phyloP scores from a whole-genome alignment of 2,113 vertebrate genomes.

The Anolis sagrei region DNA sequence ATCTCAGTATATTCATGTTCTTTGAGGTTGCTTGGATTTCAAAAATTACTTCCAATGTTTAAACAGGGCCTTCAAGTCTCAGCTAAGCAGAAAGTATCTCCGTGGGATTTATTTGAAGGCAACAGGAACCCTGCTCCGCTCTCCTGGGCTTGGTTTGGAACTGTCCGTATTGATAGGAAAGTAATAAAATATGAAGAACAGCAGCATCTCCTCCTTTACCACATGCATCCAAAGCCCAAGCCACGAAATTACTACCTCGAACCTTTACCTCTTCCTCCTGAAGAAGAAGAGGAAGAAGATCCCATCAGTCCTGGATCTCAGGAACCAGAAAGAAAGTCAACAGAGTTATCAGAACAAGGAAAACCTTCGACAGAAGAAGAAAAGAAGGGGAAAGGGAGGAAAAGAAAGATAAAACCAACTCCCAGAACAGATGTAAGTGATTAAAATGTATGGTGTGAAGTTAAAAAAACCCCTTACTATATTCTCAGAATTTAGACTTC shows the following conservation, averaged over 20 bases:
- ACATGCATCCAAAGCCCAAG: constrained; percentile 76
- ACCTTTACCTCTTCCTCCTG: constrained; percentile 76
- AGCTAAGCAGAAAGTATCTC: constrained; percentile 78
- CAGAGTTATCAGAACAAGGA: constrained; percentile 75
- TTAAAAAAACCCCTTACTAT: neutral
- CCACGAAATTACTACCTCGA: constrained; percentile 80
- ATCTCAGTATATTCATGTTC: neutral
- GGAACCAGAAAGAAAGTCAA: constrained; percentile 76
- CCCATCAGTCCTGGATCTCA: constrained; percentile 72
- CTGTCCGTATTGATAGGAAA: constrained; percentile 73
- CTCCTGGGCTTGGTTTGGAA: constrained; percentile 82
- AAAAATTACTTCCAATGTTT: constrained; percentile 10
- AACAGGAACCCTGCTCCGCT: constrained; percentile 79
- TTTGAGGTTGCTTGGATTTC: neutral
- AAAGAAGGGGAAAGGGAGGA: constrained; percentile 78
- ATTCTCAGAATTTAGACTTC: neutral
- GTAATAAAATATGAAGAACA: constrained; percentile 77
- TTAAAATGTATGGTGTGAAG: neutral
- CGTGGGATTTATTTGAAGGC: constrained; percentile 81
- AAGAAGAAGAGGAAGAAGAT: constrained; percentile 81
- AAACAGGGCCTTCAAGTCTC: constrained; percentile 81
- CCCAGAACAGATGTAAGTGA: constrained; percentile 73
- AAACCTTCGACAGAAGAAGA: constrained; percentile 64
- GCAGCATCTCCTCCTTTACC: constrained; percentile 78
- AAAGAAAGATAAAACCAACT: constrained; percentile 73